Conservation (phyloP, 2,797 vertebrate genomes). For the Urosaurus nigricauda region DNA sequence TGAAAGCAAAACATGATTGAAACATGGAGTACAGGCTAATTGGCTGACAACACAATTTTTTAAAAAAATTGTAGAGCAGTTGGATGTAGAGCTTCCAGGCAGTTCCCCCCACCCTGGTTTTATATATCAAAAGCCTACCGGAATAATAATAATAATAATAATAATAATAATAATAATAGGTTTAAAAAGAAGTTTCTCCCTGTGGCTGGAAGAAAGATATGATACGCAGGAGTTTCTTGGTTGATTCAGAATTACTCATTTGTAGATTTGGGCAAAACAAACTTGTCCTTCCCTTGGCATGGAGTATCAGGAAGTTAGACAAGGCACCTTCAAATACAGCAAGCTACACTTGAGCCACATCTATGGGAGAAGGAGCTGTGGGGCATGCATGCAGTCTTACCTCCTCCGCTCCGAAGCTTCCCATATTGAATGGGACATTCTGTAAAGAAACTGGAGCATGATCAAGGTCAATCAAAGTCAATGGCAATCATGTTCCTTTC, state of each 20-base stretch:
- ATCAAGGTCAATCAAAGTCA: too few species aligned
- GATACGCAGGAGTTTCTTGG: not conserved
- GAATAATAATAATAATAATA: not conserved
- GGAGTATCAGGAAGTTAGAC: constrained; percentile 4
- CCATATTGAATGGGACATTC: not conserved
- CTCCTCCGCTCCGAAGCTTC: too few species aligned
- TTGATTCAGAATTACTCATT: constrained; percentile 9
- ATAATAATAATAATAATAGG: not conserved
- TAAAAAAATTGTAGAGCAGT: not conserved
- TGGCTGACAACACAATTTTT: too few species aligned
- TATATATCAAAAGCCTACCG: not conserved
- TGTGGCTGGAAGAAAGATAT: not conserved
- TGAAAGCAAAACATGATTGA: not conserved
- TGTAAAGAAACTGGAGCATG: not conserved
- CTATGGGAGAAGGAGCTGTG: not conserved
- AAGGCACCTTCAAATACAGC: not conserved
- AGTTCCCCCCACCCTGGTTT: not conserved
- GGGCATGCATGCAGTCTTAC: not conserved
- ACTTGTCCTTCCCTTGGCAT: not conserved
- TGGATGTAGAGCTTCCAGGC: not conserved
- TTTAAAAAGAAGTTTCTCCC: not conserved
- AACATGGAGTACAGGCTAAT: not conserved
- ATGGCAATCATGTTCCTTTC: not conserved
- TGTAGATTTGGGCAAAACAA: not conserved
- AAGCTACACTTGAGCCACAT: not conserved